These are phyloP conservation scores for Festucalex cinctus DNA, from an alignment of 2,113 vertebrate genomes.

Conservation along the genomic window DNA sequence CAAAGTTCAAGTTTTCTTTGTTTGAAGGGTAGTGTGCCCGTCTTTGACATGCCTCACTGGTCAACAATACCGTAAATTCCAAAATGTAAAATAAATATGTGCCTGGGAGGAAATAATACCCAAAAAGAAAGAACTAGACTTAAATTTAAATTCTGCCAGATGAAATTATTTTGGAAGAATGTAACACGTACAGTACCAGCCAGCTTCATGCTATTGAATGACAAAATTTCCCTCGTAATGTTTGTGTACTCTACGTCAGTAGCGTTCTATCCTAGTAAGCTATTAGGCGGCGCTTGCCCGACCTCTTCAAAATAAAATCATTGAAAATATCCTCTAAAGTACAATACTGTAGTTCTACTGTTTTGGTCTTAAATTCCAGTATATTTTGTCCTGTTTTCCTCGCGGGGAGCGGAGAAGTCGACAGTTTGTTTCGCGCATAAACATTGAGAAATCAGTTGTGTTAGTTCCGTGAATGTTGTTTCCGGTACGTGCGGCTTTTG, in stretches of 20 bases:
- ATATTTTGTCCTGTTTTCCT: no score
- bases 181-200: not conserved
- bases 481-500: no score
- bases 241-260: not conserved
- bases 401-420: no score
- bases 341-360: no score
- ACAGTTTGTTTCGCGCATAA: no score
- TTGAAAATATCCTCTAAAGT: no score
- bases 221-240: not conserved
- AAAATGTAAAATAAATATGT: not conserved
- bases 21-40: not conserved
- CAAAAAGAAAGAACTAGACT: not conserved
- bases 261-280: no score
- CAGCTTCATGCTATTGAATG: not conserved
- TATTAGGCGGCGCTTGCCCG: no score
- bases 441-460: no score
- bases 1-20: constrained; percentile 6
- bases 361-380: no score
- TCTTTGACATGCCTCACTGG: not conserved
- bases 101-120: not conserved
- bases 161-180: not conserved
- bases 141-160: not conserved
- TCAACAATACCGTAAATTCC: not conserved
- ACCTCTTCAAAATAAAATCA: no score
- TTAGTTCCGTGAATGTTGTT: no score